Base-by-base conservation (phyloP, 2,888 invertebrate genomes). In the Perithous albicinctus region DNA sequence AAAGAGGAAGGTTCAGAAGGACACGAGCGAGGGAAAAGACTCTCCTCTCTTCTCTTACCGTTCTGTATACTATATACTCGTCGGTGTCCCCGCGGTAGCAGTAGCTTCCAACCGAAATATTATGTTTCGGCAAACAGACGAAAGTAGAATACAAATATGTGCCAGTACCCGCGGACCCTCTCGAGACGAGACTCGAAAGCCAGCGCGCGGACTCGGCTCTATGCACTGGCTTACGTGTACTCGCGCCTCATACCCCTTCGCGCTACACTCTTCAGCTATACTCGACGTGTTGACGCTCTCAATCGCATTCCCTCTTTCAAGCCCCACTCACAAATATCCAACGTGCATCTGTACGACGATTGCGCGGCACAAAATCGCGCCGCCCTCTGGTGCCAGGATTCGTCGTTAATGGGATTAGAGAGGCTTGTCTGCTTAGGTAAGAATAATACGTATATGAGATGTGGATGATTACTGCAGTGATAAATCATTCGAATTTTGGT, bases 71-170 rank as follows among this genome's bases (percentile, higher is more conserved):
- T 10, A 10, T n/a, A 18, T 20, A 20, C 23, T 26, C 12, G 46
- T n/a, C 12, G 46, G 26, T 59, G 59, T 72, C 43, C 56, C 43
- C 51, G 54, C 48, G 46, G 72, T 35, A 15, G 48, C 26, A 86
- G 86, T 79, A 84, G 69, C 82, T 82, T n/a, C 82, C 84, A 88
- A 88, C 87, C 89, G 91, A 91, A 91, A 91, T 91, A 91, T 91
- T 91, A 90, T 91, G 91, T 91, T 91, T 89, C 90, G 87, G 87
- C 88, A 91, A 91, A 91, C 91, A 90, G 79, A 88, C 89, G 86
- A 89, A 88, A 91, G 91, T 91, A 89, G 90, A 91, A 90, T 91
- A 90, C 91, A 91, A 91, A 91, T 91, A 91, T 89, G 87, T 89
- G 86, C 87, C 87, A 87, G 87, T 86, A 82, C 84, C n/a, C 80